Evolutionary conservation across 2,797 vertebrate genomes (phyloP).

Genomic region (Meriones psammophilus): DNA sequence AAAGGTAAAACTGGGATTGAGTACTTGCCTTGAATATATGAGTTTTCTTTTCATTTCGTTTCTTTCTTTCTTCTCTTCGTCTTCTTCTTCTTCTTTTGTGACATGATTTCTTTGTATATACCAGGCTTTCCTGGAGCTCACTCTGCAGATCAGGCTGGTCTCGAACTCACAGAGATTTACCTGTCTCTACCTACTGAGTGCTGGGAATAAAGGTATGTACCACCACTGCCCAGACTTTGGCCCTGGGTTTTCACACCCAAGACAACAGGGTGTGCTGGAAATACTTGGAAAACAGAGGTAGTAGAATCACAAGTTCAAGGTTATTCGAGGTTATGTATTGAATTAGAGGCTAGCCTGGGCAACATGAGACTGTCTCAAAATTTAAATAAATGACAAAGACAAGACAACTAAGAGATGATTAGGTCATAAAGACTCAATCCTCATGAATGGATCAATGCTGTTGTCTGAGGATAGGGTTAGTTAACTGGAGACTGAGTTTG

Average conservation of each 20-base stretch:
- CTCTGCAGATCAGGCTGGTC: background rate
- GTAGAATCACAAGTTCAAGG: background rate
- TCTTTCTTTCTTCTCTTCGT: background rate
- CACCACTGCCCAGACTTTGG: background rate
- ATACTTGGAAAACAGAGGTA: background rate
- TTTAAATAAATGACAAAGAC: background rate
- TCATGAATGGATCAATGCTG: background rate
- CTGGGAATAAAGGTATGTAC: background rate
- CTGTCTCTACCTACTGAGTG: too few relatives aligned
- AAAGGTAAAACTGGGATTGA: background rate
- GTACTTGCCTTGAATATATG: background rate
- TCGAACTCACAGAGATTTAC: background rate
- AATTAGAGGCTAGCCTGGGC: background rate
- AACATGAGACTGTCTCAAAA: background rate
- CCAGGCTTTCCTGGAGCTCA: background rate
- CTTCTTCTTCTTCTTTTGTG: background rate
- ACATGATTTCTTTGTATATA: background rate
- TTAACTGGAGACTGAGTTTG: background rate
- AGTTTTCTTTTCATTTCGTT: background rate
- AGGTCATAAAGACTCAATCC: background rate
- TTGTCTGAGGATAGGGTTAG: background rate
- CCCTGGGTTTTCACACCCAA: background rate
- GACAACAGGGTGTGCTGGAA: background rate
- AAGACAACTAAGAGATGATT: background rate
- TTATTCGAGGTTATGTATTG: background rate